These are phyloP conservation scores for Ditylenchus dipsaci DNA, from an alignment of 1,140 invertebrate genomes.

Conservation along the genomic window DNA sequence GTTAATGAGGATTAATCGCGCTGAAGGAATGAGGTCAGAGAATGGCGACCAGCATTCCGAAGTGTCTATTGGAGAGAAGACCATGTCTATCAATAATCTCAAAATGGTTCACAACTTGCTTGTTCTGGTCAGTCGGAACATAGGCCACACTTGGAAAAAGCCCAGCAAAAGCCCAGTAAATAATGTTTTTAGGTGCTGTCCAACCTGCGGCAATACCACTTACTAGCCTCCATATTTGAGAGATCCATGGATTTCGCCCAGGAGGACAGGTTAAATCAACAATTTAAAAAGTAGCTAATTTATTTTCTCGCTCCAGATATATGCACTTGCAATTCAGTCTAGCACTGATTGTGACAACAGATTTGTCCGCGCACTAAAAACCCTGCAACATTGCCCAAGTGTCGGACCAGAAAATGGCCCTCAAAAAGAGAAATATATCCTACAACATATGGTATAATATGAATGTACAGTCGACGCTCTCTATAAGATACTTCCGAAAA, in stretches of 20 bases:
- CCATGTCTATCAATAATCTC: constrained; percentile 7
- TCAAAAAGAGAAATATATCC: constrained; percentile 12
- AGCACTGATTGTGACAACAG: constrained; percentile 27
- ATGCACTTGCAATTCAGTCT: constrained; percentile 31
- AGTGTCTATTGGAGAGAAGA: not conserved
- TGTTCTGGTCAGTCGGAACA: constrained; percentile 10
- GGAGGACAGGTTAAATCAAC: constrained; percentile 20
- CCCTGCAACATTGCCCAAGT: constrained; percentile 27
- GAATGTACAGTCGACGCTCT: no score
- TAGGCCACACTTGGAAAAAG: no score
- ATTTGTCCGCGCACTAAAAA: constrained; percentile 31
- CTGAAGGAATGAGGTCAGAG: constrained; percentile 9
- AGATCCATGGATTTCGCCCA: constrained; percentile 24
- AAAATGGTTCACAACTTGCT: constrained; percentile 27
- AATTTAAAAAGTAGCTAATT: not conserved
- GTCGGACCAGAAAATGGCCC: constrained; percentile 5
- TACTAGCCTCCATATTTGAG: constrained; percentile 27
- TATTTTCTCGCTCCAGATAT: no score
- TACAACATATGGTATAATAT: constrained; percentile 30
- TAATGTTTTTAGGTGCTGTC: constrained; percentile 25
- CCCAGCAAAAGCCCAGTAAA: no score
- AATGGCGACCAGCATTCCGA: not conserved
- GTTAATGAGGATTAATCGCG: not conserved
- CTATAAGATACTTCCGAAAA: no score
- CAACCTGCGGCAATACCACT: constrained; percentile 37